Evolutionary conservation across 2,797 vertebrate species (phyloP).

Genomic region (Cirrhinus molitorella): DNA sequence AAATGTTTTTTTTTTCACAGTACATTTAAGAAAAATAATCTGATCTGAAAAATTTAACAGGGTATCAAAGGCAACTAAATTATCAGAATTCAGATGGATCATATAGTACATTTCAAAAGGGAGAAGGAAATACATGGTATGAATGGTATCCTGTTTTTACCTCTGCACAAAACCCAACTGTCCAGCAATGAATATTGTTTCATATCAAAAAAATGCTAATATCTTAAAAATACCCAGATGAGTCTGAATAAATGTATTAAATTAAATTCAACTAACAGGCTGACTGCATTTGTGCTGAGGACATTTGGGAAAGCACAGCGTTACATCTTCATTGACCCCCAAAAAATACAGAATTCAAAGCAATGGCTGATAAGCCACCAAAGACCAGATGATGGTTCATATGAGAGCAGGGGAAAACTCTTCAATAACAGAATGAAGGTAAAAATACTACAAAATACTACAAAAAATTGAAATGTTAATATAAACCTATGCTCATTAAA

Average conservation of each 20-base stretch:
- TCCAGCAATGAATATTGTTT: background rate
- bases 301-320: slow-evolving; percentile 79
- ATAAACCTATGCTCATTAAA: slow-evolving; percentile 20
- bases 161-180: background rate
- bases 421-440: slow-evolving; percentile 85
- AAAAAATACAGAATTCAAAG: slow-evolving; percentile 70
- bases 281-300: slow-evolving; percentile 88
- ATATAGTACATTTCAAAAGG: slow-evolving; percentile 81
- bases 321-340: slow-evolving; percentile 82
- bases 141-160: slow-evolving; percentile 29
- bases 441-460: background rate
- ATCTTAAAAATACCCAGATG: too few species aligned
- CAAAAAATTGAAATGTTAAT: background rate
- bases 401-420: slow-evolving; percentile 77
- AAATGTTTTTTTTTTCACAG: background rate
- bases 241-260: background rate
- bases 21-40: background rate
- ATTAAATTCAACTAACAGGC: slow-evolving; percentile 69
- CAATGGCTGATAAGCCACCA: slow-evolving; percentile 79
- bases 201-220: background rate
- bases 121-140: slow-evolving; percentile 83
- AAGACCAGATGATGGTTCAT: slow-evolving; percentile 78
- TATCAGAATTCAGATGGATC: slow-evolving; percentile 76
- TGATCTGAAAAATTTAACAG: slow-evolving; percentile 63
- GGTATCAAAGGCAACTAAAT: slow-evolving; percentile 84